Conservation (phyloP, 2,888 invertebrate genomes). For the Melolontha melolontha region DNA sequence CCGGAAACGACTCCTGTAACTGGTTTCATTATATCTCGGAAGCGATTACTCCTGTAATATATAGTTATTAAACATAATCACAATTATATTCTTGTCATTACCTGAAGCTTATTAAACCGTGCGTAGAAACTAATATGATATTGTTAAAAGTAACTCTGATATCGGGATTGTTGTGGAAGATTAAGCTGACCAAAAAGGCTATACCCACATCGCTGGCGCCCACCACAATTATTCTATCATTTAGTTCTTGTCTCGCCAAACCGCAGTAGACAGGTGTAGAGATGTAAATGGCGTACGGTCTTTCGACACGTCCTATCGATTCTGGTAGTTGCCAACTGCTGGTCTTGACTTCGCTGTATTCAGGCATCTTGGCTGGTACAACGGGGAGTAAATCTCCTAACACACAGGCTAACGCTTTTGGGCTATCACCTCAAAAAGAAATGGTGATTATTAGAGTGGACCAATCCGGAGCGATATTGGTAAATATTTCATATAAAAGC, state of each 20-base stretch:
- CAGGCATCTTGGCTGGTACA: slow-evolving; percentile 54
- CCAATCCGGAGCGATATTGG: too few species aligned
- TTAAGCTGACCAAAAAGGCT: slow-evolving; percentile 72
- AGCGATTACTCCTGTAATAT: slow-evolving; percentile 50
- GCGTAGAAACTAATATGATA: slow-evolving; percentile 76
- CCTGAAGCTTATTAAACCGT: slow-evolving; percentile 67
- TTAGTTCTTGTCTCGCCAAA: slow-evolving; percentile 67
- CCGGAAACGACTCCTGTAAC: slow-evolving; percentile 61
- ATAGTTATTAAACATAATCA: too few species aligned
- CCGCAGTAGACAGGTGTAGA: slow-evolving; percentile 69
- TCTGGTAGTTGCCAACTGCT: slow-evolving; percentile 45
- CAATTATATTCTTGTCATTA: slow-evolving; percentile 49
- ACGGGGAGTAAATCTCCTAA: slow-evolving; percentile 56
- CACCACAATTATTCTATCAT: slow-evolving; percentile 73
- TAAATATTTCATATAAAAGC: too few species aligned
- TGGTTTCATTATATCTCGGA: slow-evolving; percentile 67
- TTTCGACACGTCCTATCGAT: slow-evolving; percentile 46
- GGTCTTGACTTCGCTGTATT: slow-evolving; percentile 42
- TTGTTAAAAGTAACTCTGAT: slow-evolving; percentile 75
- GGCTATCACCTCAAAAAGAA: slow-evolving; percentile 1
- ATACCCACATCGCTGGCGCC: slow-evolving; percentile 75
- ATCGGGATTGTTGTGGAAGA: slow-evolving; percentile 66
- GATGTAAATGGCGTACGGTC: slow-evolving; percentile 69
- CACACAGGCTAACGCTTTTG: slow-evolving; percentile 53
- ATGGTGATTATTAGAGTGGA: too few species aligned